phyloP scores from a whole-genome alignment of 2,797 vertebrate species.

The Distichodus sexfasciatus region DNA sequence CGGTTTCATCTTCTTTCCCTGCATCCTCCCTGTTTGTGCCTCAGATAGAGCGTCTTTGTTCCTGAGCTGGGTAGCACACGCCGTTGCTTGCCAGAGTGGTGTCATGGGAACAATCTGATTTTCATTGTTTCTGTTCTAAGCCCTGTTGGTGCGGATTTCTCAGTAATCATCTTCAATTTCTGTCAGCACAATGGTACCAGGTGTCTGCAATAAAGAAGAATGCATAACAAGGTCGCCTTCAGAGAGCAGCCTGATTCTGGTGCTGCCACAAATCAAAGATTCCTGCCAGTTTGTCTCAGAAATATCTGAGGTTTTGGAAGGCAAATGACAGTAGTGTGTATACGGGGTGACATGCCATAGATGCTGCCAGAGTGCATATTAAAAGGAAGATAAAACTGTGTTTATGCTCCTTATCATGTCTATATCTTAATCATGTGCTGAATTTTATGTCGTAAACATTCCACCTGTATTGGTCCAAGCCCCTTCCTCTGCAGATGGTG shows the following conservation, averaged over 20 bases:
- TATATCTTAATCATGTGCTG: neutral
- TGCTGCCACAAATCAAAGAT: neutral
- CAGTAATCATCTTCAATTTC: slow-evolving; percentile 7
- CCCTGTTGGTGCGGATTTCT: slow-evolving; percentile 10
- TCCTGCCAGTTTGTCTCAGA: neutral
- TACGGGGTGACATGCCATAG: neutral
- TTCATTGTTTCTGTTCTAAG: slow-evolving; percentile 25
- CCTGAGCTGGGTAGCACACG: slow-evolving; percentile 12
- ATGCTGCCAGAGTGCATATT: neutral
- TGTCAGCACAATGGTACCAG: neutral
- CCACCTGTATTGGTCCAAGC: slow-evolving; percentile 5
- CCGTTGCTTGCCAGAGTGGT: slow-evolving; percentile 20
- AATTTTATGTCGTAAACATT: slow-evolving; percentile 12
- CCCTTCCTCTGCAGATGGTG: slow-evolving; percentile 19
- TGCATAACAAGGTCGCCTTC: neutral
- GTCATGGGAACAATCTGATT: slow-evolving; percentile 27
- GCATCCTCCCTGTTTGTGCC: slow-evolving; percentile 16
- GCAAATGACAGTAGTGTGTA: neutral
- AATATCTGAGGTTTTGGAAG: neutral
- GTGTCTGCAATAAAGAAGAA: slow-evolving; percentile 9
- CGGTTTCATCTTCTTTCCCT: neutral
- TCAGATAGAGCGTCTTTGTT: slow-evolving; percentile 33
- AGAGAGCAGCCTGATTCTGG: neutral
- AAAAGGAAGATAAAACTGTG: too few relatives aligned
- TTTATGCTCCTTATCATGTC: too few relatives aligned